Evolutionary conservation across 2,888 invertebrate species (phyloP), one percentile per base, ranked within the genome.

Genomic region (Agrenia bidenticulata): DNA sequence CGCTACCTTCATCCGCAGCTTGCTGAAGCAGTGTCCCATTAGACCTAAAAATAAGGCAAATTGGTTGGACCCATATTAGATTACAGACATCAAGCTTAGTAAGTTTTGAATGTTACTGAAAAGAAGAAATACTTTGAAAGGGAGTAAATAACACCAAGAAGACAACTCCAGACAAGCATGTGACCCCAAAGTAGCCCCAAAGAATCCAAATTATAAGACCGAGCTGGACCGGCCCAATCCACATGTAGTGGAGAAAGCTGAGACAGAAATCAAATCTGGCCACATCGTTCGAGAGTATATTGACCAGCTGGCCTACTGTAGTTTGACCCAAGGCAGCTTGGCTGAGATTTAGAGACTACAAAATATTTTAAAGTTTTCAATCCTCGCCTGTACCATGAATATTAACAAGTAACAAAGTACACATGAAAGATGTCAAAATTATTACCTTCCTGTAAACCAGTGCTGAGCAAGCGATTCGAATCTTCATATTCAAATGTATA

Each of bases 261-360:
- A 63, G 39, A 21, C 50, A 64, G 5, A 60, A 56, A 42, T 70
- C 70, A 37, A 70, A 67, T 13, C 69, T 45, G 21, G 66, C 64
- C 42, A 66, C 63, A 54, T 69, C 69, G 80, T 96, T 74, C 1
- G 96, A 94, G 64, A 98, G 83, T 13, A 97, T 85, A 79, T 96
- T 97, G 32, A 97, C 93, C 64, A 97, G 87, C 80, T 96, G 94
- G 0, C 96, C 96, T 0, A 90, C 88, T 0, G 94, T 89, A 0
- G 94, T 94, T 79, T 92, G 87, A 7, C 89, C 89, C 42, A 94
- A 81, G 1, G 94, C 91, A 9, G 88, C 88, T 79, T 89, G 89
- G 62, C 89, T 90, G 68, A 92, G 81, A 41, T 86, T 85, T 54
- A 93, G 80, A 1, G 90, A 83, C 90, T 92, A 79, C 56, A 75